These are phyloP conservation scores for Anagyrus pseudococci DNA, from an alignment of 2,888 invertebrate species.

Conservation along the genomic window DNA sequence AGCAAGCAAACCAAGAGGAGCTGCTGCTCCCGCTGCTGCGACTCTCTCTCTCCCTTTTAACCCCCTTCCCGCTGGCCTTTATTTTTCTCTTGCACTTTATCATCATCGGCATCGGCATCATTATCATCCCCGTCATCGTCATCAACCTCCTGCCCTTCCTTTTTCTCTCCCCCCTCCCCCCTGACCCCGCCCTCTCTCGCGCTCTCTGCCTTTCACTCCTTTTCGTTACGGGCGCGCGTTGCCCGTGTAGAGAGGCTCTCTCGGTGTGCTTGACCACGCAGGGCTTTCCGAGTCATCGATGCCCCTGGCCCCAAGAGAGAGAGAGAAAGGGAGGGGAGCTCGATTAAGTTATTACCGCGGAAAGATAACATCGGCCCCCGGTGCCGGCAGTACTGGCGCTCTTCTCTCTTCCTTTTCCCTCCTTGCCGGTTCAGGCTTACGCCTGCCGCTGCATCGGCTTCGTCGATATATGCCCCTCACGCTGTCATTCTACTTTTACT, in stretches of 20 bases:
- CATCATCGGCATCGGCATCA: conserved; percentile 37
- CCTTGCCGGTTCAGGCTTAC: neutral
- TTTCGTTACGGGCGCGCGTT: conserved; percentile 7
- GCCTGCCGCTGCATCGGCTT: no score
- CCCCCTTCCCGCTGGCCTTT: conserved; percentile 22
- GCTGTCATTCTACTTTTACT: no score
- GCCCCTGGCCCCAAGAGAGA: no score
- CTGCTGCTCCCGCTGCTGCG: no score
- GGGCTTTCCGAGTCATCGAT: conserved; percentile 16
- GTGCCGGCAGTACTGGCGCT: no score
- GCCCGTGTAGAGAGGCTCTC: neutral
- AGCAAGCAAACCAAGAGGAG: no score
- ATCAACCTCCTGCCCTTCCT: conserved; percentile 4
- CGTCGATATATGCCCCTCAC: no score
- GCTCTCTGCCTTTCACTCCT: neutral
- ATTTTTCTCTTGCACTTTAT: conserved; percentile 1
- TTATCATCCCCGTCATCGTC: conserved; percentile 38
- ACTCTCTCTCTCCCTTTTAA: conserved; percentile 4
- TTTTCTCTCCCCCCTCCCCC: neutral
- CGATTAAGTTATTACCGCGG: conserved; percentile 47
- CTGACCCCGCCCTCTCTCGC: conserved; percentile 3
- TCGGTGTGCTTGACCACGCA: conserved; percentile 18
- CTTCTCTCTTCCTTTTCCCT: conserved; percentile 1
- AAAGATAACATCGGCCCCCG: conserved; percentile 43
- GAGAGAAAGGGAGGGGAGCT: conserved; percentile 36